Evolutionary conservation across 2,113 vertebrate species (phyloP).

Genomic region (Cheilinus undulatus): DNA sequence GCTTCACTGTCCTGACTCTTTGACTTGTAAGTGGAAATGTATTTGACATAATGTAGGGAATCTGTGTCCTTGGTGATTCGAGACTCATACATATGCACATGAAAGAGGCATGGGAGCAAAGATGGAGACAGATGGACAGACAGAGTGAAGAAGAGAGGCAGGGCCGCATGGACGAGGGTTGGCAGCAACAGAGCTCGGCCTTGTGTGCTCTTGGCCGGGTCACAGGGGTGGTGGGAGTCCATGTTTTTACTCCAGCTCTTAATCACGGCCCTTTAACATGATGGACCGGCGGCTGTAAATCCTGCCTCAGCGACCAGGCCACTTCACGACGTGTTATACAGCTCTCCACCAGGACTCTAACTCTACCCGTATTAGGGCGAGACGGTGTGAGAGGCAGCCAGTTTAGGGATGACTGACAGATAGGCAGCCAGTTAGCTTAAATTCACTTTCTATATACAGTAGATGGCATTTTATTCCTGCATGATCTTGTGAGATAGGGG

Average conservation of each 20-base stretch:
- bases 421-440: constrained; percentile 43
- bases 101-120: constrained; percentile 18
- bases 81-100: constrained; percentile 27
- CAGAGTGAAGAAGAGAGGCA: constrained; percentile 17
- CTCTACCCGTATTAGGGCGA: constrained; percentile 56
- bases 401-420: constrained; percentile 62
- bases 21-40: constrained; percentile 11
- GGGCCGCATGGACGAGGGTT: constrained; percentile 25
- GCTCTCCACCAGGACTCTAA: constrained; percentile 68
- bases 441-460: constrained; percentile 28
- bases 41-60: constrained; percentile 26
- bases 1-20: constrained; percentile 11
- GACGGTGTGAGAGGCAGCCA: constrained; percentile 21
- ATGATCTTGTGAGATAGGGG: constrained; percentile 8
- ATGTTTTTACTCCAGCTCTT: constrained; percentile 74
- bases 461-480: neutral
- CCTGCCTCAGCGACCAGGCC: constrained; percentile 64
- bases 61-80: constrained; percentile 40
- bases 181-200: constrained; percentile 58
- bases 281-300: constrained; percentile 80
- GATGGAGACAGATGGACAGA: constrained; percentile 25
- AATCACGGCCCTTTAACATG: constrained; percentile 84
- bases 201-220: constrained; percentile 67
- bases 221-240: constrained; percentile 43
- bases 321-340: constrained; percentile 70